Percentiles rank a stretch among this genome's conserved stretches.
These are phyloP conservation scores for Thaleichthys pacificus DNA, from an alignment of 2,797 vertebrate species.

Conservation along the genomic window DNA sequence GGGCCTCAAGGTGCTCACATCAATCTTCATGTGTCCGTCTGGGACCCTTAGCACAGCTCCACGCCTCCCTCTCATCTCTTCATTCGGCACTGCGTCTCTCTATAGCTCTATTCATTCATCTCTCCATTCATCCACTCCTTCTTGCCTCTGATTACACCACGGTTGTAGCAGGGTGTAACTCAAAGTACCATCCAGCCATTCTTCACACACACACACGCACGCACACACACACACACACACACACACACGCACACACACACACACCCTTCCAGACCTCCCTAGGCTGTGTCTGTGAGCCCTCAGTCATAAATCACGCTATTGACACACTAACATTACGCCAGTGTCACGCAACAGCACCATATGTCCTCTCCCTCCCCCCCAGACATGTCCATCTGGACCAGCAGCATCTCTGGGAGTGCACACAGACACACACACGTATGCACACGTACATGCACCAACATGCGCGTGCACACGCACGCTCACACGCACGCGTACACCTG, in stretches of 20 bases:
- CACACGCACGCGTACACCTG: neutral
- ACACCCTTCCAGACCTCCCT: neutral
- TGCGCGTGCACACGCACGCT: constrained; percentile 1
- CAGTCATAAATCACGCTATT: constrained; percentile 65
- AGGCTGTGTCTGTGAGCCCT: constrained; percentile 40
- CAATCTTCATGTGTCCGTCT: neutral
- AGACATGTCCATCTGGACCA: constrained; percentile 58
- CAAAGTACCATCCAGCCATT: neutral
- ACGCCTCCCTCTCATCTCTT: neutral
- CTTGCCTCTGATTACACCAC: neutral
- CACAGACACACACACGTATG: neutral
- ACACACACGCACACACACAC: neutral
- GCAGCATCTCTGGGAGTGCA: neutral
- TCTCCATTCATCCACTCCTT: neutral
- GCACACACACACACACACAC: constrained; percentile 16
- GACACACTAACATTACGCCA: constrained; percentile 59
- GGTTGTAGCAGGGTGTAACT: neutral
- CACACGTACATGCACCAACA: neutral
- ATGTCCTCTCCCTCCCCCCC: constrained; percentile 52
- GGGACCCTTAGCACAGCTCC: neutral
- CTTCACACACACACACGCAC: neutral
- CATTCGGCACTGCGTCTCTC: neutral
- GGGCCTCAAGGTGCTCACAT: neutral
- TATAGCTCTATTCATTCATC: neutral
- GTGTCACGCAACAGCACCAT: constrained; percentile 63